Percentiles rank a stretch among this genome's conserved stretches.
Conservation (phyloP, 2,113 vertebrate genomes). For the Ciconia boyciana region DNA sequence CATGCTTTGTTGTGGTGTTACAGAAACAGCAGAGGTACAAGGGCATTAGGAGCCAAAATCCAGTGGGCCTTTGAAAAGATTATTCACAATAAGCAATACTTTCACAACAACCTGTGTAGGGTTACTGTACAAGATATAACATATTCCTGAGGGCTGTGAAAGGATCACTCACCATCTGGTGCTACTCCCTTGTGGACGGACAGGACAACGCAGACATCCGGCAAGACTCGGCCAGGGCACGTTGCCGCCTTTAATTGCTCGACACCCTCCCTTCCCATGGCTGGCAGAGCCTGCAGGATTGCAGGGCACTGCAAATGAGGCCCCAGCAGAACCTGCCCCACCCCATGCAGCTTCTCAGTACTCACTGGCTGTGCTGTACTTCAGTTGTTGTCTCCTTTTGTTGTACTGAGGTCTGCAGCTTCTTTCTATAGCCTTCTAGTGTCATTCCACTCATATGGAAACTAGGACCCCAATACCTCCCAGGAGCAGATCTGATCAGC, state of each 20-base stretch:
- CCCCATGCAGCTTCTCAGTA: background rate
- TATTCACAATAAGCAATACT: background rate
- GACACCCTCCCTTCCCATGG: background rate
- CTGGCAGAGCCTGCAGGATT: background rate
- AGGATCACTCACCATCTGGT: background rate
- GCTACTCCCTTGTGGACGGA: background rate
- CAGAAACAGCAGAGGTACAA: background rate
- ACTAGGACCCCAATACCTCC: background rate
- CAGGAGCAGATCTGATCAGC: background rate
- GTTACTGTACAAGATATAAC: background rate
- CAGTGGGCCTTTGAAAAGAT: background rate
- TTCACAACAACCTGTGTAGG: background rate
- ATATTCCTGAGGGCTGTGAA: background rate
- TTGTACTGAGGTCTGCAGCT: background rate
- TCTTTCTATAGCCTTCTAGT: background rate
- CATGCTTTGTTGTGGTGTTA: background rate
- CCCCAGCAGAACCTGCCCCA: background rate
- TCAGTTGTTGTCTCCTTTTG: background rate
- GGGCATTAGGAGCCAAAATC: background rate
- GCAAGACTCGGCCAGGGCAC: background rate
- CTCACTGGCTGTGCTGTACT: background rate
- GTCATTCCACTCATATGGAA: background rate
- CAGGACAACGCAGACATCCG: background rate
- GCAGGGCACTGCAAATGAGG: background rate
- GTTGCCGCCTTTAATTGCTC: fast-evolving